Evolutionary conservation across 2,888 invertebrate genomes (phyloP), one percentile per base, ranked within the genome.

Genomic region (Odontomyia ornata): DNA sequence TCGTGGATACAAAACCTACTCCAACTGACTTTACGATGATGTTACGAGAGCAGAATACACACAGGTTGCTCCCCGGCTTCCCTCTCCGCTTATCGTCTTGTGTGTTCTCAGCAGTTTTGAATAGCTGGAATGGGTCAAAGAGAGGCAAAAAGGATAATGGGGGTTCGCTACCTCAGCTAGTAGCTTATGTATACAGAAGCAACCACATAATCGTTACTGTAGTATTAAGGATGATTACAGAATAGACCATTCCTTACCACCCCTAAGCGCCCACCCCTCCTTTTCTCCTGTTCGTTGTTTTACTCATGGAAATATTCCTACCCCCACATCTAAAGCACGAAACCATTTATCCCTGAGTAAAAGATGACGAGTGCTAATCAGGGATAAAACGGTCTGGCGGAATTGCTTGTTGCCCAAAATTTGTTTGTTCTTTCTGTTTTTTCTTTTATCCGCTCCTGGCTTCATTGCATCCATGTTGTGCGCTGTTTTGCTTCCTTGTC

Each of bases 21-120:
- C 69, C 69, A 69, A 69, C 69, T 27, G 21, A n/a, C 21, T 69
- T 69, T 69, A 69, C 47, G 69, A 21, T 69, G 69, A 27, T 64
- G 64, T 69, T 69, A 47, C 36, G 43, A n/a, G 65, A 36, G 23
- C 1, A 62, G 28, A 25, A 30, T 15, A 27, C 18, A 15, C 18
- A 7, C n/a, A 15, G 64, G 9, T 65, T 65, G 28, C 65, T 5
- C 36, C 21, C n/a, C n/a, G n/a, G n/a, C n/a, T n/a, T n/a, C n/a
- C n/a, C n/a, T n/a, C n/a, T n/a, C n/a, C n/a, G n/a, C n/a, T n/a
- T n/a, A 36, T 21, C 65, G 1, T 15, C 28, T 36, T 36, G 28
- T 65, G 27, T 65, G 65, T 65, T 65, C 65, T 15, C 25, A 27
- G 36, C 15, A 13, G 27, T 27, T 27, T 15, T 2, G 15, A 62